Percentiles rank a stretch among this genome's conserved stretches.
These are phyloP conservation scores for Tenualosa ilisha DNA, from an alignment of 2,797 vertebrate genomes.

Conservation along the genomic window DNA sequence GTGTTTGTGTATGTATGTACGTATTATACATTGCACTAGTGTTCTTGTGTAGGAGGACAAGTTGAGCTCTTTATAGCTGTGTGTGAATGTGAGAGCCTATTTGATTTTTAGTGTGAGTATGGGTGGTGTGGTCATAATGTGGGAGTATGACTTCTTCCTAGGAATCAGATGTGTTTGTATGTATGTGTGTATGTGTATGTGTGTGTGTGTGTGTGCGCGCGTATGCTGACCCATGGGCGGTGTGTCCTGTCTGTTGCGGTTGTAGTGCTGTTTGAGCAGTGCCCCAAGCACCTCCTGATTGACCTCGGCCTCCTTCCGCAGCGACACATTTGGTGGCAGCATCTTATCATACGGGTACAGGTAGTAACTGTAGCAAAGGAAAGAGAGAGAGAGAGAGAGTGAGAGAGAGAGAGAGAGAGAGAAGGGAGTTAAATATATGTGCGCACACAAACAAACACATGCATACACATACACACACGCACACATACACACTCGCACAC, in stretches of 20 bases:
- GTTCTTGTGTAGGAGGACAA: neutral
- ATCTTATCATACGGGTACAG: conserved; percentile 97
- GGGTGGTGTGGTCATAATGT: too few species aligned
- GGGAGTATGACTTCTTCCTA: too few species aligned
- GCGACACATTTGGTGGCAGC: conserved; percentile 94
- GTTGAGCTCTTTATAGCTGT: neutral
- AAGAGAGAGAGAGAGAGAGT: conserved; percentile 30
- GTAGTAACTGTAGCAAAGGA: conserved; percentile 81
- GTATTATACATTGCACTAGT: neutral
- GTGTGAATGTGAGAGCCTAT: neutral
- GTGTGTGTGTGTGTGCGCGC: neutral
- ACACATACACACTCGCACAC: neutral
- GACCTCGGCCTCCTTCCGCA: conserved; percentile 73
- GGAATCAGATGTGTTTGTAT: neutral
- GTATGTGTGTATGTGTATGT: neutral
- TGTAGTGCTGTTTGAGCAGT: conserved; percentile 77
- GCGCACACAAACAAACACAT: neutral
- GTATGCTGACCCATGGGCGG: conserved; percentile 71
- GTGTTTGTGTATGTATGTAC: neutral
- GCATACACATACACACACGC: neutral
- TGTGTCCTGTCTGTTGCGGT: conserved; percentile 54
- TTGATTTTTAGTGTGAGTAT: neutral
- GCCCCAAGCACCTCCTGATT: conserved; percentile 68
- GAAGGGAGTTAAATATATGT: neutral
- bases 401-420: conserved; percentile 26